phyloP scores from a whole-genome alignment of 2,797 vertebrate species.

The Gymnopithys bicolor region DNA sequence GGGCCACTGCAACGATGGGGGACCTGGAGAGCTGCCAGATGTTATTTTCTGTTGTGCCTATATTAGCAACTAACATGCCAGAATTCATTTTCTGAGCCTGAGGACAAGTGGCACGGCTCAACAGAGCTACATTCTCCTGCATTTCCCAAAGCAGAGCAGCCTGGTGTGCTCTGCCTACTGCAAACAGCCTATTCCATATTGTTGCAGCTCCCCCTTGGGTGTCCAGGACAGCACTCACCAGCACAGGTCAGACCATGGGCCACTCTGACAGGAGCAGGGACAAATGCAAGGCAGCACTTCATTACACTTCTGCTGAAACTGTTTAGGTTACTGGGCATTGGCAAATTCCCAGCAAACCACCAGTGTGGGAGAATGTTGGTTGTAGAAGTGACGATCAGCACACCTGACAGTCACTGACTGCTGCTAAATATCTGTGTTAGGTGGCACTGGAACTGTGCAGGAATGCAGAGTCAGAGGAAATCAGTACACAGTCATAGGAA shows the following conservation, averaged over 20 bases:
- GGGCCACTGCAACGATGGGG: background rate
- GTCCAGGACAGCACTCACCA: background rate
- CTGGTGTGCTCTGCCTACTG: background rate
- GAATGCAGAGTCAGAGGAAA: background rate
- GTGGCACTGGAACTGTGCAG: background rate
- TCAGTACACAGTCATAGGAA: background rate
- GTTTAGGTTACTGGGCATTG: fast-evolving
- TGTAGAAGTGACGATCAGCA: background rate
- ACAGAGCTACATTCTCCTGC: background rate
- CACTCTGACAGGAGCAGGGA: too few species aligned
- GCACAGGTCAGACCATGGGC: fast-evolving
- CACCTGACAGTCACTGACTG: background rate
- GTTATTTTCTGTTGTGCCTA: background rate
- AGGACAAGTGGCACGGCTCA: background rate
- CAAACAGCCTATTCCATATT: fast-evolving
- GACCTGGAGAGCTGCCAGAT: background rate
- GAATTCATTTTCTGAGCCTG: background rate
- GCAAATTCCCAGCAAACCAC: background rate
- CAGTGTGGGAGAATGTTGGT: fast-evolving
- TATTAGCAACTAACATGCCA: background rate
- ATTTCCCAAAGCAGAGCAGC: background rate
- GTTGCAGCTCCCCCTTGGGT: background rate
- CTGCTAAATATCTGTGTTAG: background rate
- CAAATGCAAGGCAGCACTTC: background rate
- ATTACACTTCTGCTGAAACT: background rate